Evolutionary conservation across 1,140 invertebrate species (phyloP).

Genomic region (Drosophila pruinosa): DNA sequence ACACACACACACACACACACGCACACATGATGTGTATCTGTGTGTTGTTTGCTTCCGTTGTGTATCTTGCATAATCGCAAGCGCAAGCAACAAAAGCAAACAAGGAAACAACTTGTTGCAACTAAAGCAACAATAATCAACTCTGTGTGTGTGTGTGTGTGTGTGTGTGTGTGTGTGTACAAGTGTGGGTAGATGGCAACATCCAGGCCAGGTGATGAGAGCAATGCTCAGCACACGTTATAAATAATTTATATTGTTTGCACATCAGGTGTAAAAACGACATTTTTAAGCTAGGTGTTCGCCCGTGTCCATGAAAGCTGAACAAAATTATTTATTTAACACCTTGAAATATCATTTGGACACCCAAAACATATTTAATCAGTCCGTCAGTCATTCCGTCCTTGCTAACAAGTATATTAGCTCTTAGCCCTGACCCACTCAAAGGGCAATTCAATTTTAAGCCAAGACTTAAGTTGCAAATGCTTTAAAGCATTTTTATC

Average conservation of each 20-base stretch:
- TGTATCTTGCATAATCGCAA: constrained; percentile 58
- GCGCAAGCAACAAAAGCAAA: constrained; percentile 56
- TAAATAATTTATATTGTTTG: constrained; percentile 76
- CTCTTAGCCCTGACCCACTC: neutral
- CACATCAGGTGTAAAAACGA: constrained; percentile 58
- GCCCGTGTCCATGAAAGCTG: neutral
- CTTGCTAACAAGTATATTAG: neutral
- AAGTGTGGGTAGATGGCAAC: constrained; percentile 1
- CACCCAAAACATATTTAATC: constrained; percentile 9
- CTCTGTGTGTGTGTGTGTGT: constrained; percentile 9
- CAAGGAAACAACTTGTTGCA: constrained; percentile 78
- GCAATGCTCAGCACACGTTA: constrained; percentile 43
- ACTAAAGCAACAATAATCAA: constrained; percentile 43
- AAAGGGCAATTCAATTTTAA: constrained; percentile 35
- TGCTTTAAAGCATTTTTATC: constrained; percentile 22
- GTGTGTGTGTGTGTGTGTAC: constrained; percentile 12
- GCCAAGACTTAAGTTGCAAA: constrained; percentile 26
- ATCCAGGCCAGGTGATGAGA: constrained; percentile 5
- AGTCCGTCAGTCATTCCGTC: neutral
- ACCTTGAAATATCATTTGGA: constrained; percentile 10
- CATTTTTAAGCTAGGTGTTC: constrained; percentile 7
- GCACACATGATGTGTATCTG: constrained; percentile 10
- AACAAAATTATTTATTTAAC: constrained; percentile 11
- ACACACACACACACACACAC: constrained; percentile 24
- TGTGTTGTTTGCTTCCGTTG: constrained; percentile 14